These are phyloP conservation scores for Poecilobothrus nobilitatus DNA, from an alignment of 2,888 invertebrate genomes.

Conservation along the genomic window DNA sequence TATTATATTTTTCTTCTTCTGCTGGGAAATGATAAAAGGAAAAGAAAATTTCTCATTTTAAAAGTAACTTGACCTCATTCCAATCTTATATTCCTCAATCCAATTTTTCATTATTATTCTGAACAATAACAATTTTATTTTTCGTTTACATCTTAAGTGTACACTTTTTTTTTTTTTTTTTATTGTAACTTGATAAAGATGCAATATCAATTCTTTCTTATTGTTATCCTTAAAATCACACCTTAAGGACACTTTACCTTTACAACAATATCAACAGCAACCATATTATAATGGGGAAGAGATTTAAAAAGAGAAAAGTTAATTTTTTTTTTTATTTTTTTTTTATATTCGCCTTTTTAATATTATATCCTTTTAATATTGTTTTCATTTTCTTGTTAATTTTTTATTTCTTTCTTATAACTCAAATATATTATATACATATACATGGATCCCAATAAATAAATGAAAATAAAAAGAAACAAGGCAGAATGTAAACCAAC, in stretches of 20 bases:
- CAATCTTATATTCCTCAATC: too few species aligned
- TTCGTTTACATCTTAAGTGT: background rate
- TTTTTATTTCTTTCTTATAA: too few species aligned
- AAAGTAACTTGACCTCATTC: too few species aligned
- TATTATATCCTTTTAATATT: background rate
- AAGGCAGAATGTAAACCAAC: too few species aligned
- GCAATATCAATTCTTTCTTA: conserved; percentile 6
- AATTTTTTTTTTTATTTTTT: background rate
- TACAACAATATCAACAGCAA: background rate
- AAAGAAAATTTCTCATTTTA: too few species aligned
- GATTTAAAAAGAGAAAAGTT: background rate
- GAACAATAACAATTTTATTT: background rate
- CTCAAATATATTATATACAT: too few species aligned
- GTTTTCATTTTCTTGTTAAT: background rate
- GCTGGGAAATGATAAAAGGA: too few species aligned
- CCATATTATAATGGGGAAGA: background rate
- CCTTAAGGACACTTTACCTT: conserved; percentile 3
- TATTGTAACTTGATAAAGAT: background rate
- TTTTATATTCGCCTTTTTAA: background rate
- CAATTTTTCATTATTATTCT: too few species aligned
- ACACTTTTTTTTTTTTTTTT: background rate
- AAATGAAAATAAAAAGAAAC: too few species aligned
- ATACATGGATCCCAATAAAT: too few species aligned
- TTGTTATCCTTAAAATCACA: conserved; percentile 9
- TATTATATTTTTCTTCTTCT: too few species aligned